Base-by-base conservation (phyloP, 2,888 invertebrate genomes). In the Chrysotoxum bicinctum region DNA sequence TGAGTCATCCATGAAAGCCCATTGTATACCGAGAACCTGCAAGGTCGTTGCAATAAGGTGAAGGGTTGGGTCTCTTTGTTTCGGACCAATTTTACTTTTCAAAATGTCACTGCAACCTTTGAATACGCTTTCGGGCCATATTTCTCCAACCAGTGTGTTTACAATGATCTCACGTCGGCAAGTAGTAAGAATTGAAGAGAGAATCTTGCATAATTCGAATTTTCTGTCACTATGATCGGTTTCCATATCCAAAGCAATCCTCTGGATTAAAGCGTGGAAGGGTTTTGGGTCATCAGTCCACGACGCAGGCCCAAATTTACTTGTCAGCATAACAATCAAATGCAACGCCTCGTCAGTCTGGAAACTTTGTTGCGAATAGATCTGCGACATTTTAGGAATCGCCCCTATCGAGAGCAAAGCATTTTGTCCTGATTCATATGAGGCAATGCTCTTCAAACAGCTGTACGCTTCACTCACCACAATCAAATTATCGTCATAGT, bases 291-390 rank as follows among this genome's bases (percentile, higher is more conserved):
- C 95, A 83, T 93, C 94, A 1, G 95, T 95, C 97, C 97, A 97
- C 30, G 96, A 95, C 26, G 93, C 91, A 0, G 94, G 93, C 0
- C 97, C 97, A 90, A 96, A 95, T 87, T 94, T 93, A 84, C 94
- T 94, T 0, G 96, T 96, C 66, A 97, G 91, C 70, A 95, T 94
- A 3, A 96, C 96, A 70, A 97, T 93, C 88, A 98, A 94, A 89
- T 96, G 96, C 40, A 97, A 92, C 0, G 97, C 97, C 91, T 97
- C 96, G 90, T 98, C 98, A 0, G 97, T 97, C 91, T 97, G 97
- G 89, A 97, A 97, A 91, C 96, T 96, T 91, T 97, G 97, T 87
- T 96, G 96, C 0, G 96, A 94, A 90, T 97, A 98, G 87, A 97
- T 96, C 90, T 97, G 96, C 60, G 96, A 95, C 95, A 97, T 95